Percentiles rank a stretch among this genome's conserved stretches.
Conservation (phyloP, 2,113 vertebrate genomes). For the Cricetomys ansorgei region DNA sequence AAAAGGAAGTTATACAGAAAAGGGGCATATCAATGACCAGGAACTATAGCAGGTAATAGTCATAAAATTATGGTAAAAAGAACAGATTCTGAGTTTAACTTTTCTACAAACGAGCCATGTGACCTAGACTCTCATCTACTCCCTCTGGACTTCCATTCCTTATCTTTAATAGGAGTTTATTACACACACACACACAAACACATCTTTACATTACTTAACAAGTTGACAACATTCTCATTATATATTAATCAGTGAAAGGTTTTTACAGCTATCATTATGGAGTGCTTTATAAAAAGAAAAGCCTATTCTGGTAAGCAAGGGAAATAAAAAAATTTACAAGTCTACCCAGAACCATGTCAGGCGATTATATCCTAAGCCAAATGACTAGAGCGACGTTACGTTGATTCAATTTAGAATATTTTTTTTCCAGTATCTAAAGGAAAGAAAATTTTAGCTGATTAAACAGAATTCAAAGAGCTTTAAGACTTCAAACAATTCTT, state of each 20-base stretch:
- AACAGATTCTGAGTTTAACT: conserved; percentile 11
- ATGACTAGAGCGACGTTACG: conserved; percentile 31
- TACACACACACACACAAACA: neutral
- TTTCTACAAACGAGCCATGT: neutral
- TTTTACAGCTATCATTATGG: conserved; percentile 33
- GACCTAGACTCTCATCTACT: neutral
- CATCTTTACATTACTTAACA: conserved; percentile 15
- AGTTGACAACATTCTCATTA: conserved; percentile 4
- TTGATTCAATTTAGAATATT: conserved; percentile 67
- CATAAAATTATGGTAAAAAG: neutral
- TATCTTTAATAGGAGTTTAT: neutral
- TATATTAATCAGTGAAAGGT: conserved; percentile 2
- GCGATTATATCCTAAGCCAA: conserved; percentile 60
- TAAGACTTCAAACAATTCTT: conserved; percentile 71
- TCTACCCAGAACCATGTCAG: conserved; percentile 43
- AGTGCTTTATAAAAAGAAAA: conserved; percentile 39
- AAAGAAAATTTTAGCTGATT: conserved; percentile 60
- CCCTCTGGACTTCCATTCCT: neutral
- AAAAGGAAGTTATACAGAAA: neutral
- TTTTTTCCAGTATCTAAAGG: conserved; percentile 25
- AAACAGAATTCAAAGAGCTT: conserved; percentile 68
- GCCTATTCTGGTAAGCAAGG: conserved; percentile 38
- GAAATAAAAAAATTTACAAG: conserved; percentile 64
- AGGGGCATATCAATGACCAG: neutral
- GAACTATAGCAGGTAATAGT: neutral